Evolutionary conservation across 2,113 vertebrate genomes (phyloP).

Genomic region (Spea bombifrons): DNA sequence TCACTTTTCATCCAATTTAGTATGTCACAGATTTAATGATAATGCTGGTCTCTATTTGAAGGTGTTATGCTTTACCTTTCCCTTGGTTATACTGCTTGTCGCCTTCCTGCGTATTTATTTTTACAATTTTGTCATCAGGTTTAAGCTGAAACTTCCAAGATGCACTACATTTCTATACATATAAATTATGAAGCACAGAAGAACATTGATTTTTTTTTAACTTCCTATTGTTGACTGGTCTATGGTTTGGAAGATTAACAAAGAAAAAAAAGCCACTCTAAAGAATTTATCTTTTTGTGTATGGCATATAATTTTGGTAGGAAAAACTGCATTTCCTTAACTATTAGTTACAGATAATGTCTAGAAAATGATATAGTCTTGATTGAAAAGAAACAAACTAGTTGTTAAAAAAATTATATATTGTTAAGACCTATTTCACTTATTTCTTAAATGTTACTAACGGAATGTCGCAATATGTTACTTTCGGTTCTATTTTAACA

Average conservation of each 20-base stretch:
- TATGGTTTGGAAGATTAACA: no score
- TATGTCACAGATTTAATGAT: slow-evolving; percentile 41
- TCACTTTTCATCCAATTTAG: slow-evolving; percentile 22
- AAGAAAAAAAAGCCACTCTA: neutral
- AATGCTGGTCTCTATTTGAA: slow-evolving; percentile 22
- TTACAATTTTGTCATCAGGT: slow-evolving; percentile 6
- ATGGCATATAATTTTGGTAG: slow-evolving; percentile 41
- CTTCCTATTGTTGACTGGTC: no score
- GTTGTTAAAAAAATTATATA: slow-evolving; percentile 18
- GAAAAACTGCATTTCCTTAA: slow-evolving; percentile 36
- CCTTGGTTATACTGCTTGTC: slow-evolving; percentile 3
- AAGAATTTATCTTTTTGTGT: slow-evolving; percentile 45
- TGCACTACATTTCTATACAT: neutral
- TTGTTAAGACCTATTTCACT: slow-evolving; percentile 35
- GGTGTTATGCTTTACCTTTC: slow-evolving; percentile 6
- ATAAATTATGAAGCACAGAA: no score
- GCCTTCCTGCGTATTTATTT: neutral
- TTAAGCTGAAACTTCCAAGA: neutral
- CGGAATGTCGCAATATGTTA: slow-evolving; percentile 27
- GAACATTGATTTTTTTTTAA: no score
- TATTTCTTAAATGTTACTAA: slow-evolving; percentile 40
- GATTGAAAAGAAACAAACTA: slow-evolving; percentile 33
- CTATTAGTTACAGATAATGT: slow-evolving; percentile 31
- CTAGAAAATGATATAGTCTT: slow-evolving; percentile 42
- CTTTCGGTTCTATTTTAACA: neutral